phyloP scores from a whole-genome alignment of 2,113 vertebrate genomes.

The Hiodon alosoides region DNA sequence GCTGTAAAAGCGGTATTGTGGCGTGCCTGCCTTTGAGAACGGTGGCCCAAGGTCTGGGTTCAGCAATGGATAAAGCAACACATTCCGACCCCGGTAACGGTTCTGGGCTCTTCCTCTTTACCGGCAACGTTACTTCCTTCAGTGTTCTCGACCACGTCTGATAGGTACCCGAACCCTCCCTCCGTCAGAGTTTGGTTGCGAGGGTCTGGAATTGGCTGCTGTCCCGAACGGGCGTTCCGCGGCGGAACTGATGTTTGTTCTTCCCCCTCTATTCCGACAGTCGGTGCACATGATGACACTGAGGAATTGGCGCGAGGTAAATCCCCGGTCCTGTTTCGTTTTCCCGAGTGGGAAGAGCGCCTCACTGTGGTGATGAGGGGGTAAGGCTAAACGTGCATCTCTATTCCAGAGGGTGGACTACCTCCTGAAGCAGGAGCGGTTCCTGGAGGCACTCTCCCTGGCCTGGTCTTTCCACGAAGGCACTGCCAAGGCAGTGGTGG shows the following conservation, averaged over 20 bases:
- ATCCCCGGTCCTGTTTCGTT: conserved; percentile 24
- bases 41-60: neutral
- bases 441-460: conserved; percentile 84
- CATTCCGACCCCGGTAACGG: neutral
- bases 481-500: conserved; percentile 90
- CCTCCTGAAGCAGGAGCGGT: conserved; percentile 84
- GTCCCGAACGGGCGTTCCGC: neutral
- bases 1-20: too few species aligned
- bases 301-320: conserved; percentile 91
- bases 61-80: neutral
- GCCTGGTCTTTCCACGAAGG: conserved; percentile 97
- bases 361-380: too few species aligned
- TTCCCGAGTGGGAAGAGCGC: too few species aligned
- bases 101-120: too few species aligned
- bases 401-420: conserved; percentile 80
- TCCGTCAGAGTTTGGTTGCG: too few species aligned
- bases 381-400: neutral
- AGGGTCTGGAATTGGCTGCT: too few species aligned
- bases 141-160: neutral
- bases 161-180: neutral
- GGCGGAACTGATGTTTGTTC: neutral
- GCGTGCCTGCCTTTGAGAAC: neutral
- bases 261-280: conserved; percentile 48
- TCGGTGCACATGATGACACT: conserved; percentile 89
- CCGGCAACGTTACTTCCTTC: neutral